These are phyloP conservation scores for Dexiosoma caninum DNA, from an alignment of 2,888 invertebrate genomes.

Conservation along the genomic window DNA sequence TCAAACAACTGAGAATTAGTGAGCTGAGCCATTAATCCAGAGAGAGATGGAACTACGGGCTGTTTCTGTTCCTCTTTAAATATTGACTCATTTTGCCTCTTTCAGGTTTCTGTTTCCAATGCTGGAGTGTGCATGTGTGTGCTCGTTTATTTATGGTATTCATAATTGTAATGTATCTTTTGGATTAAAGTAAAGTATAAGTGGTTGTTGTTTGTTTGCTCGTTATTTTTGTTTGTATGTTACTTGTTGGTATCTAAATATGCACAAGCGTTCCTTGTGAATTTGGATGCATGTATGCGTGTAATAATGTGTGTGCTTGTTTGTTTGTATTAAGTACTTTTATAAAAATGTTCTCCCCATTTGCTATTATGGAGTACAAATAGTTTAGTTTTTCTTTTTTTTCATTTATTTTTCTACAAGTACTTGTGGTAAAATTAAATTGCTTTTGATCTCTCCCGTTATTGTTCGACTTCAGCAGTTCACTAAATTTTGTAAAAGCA, in stretches of 20 bases:
- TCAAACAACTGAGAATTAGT: background rate
- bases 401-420: slow-evolving; percentile 44
- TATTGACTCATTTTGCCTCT: slow-evolving; percentile 13
- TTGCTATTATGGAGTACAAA: slow-evolving; percentile 57
- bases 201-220: slow-evolving; percentile 45
- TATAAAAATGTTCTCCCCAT: slow-evolving; percentile 61
- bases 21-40: background rate
- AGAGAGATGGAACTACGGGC: slow-evolving; percentile 3
- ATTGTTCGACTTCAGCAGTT: slow-evolving; percentile 65
- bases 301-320: slow-evolving; percentile 1
- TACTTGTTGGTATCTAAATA: slow-evolving; percentile 10
- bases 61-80: slow-evolving; percentile 3
- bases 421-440: slow-evolving; percentile 63
- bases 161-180: slow-evolving; percentile 63
- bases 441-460: slow-evolving; percentile 44
- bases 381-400: slow-evolving; percentile 41
- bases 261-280: background rate
- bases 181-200: slow-evolving; percentile 58
- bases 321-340: slow-evolving; percentile 47
- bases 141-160: slow-evolving; percentile 26
- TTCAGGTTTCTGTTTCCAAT: background rate
- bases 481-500: slow-evolving; percentile 62
- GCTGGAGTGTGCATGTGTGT: background rate
- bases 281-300: background rate
- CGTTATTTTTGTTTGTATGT: slow-evolving; percentile 26